Evolutionary conservation across 2,888 invertebrate genomes (phyloP).

Genomic region (Phoenoteleia sp.): DNA sequence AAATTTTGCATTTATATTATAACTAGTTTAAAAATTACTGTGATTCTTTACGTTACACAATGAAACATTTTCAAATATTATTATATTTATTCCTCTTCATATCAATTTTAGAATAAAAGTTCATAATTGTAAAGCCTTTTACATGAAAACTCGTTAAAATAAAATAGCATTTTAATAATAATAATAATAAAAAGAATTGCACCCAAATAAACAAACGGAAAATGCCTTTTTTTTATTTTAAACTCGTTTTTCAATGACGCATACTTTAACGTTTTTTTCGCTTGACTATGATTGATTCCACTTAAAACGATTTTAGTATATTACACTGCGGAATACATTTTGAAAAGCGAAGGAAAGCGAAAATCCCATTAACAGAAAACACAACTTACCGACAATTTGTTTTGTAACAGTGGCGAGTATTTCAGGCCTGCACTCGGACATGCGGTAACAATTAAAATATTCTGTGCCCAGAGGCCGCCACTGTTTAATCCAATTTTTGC

Average conservation of each 20-base stretch:
- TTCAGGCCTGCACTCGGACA: conserved; percentile 3
- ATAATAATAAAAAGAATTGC: background rate
- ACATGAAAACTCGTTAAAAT: too few species aligned
- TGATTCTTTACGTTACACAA: too few species aligned
- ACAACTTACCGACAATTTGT: conserved; percentile 17
- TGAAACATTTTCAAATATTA: too few species aligned
- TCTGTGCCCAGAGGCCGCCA: background rate
- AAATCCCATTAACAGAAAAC: conserved; percentile 30
- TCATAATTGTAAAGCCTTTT: too few species aligned
- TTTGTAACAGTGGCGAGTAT: background rate
- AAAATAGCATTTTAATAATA: too few species aligned
- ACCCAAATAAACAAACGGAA: background rate
- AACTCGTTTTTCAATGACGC: conserved; percentile 27
- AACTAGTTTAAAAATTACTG: too few species aligned
- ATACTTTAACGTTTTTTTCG: conserved; percentile 20
- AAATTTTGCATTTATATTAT: too few species aligned
- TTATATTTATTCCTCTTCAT: too few species aligned
- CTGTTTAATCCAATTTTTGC: conserved; percentile 6
- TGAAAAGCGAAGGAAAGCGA: conserved; percentile 17
- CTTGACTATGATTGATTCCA: conserved; percentile 33
- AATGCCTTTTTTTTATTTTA: background rate
- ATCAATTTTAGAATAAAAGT: too few species aligned
- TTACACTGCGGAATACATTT: background rate
- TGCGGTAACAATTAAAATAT: conserved; percentile 25
- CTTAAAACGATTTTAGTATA: conserved; percentile 28